Conservation (phyloP, 2,888 invertebrate species). For the Notodonta dromedarius region DNA sequence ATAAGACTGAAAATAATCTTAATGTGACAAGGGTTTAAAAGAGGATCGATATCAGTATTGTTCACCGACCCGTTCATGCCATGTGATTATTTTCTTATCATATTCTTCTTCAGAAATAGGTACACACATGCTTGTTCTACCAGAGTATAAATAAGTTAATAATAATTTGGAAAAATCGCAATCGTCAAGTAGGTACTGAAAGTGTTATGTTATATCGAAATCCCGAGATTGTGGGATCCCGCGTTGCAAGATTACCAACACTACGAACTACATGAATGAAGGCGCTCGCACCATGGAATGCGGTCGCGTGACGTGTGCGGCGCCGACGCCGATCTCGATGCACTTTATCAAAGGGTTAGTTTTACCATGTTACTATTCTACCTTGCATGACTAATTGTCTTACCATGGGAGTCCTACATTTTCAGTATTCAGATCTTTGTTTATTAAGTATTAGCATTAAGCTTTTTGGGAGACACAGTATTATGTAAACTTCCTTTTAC, state of each 20-base stretch:
- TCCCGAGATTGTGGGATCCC: constrained; percentile 18
- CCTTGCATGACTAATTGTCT: constrained; percentile 7
- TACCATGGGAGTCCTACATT: neutral
- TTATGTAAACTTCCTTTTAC: no score
- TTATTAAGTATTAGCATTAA: neutral
- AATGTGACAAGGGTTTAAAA: no score
- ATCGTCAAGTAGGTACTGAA: no score
- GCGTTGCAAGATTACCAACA: constrained; percentile 32
- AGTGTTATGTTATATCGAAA: neutral
- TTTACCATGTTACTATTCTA: constrained; percentile 45
- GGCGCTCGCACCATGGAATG: constrained; percentile 81
- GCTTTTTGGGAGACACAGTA: no score
- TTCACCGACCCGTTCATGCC: no score
- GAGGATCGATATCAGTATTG: no score
- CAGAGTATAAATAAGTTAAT: no score
- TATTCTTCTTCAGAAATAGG: no score
- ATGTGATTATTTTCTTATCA: no score
- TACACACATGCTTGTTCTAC: no score
- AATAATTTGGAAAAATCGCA: no score
- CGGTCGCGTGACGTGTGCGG: constrained; percentile 85
- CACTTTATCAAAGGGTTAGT: constrained; percentile 75
- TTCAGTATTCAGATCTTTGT: neutral
- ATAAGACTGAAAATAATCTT: no score
- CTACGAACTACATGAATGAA: constrained; percentile 75
- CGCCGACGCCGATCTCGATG: constrained; percentile 84